Base-by-base conservation (phyloP, 2,888 invertebrate genomes). In the Trichogramma evanescens region DNA sequence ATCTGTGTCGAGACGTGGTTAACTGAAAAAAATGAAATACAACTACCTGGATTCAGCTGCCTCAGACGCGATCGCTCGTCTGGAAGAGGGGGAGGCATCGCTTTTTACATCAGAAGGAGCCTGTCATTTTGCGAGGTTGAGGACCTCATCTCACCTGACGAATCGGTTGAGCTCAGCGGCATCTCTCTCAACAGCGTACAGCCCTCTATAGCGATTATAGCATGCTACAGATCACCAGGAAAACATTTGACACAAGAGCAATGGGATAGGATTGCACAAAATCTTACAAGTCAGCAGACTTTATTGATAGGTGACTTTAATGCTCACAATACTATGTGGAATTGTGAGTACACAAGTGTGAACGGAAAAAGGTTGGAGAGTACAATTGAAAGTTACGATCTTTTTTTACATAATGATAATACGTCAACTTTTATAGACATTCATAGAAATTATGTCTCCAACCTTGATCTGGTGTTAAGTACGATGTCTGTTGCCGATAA, bases 1-100 rank as follows among this genome's bases (percentile, higher is more conserved):
- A 13, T 13, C 2, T 13, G 13, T 13, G 13, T 13, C 13, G 13
- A 13, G 13, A 13, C 13, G 2, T 13, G 13, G 13, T 13, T 13
- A 13, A 13, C 13, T 13, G 13, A 13, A 13, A 13, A 13, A 13
- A 2, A 13, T 13, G 13, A 13, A 13, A 13, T 13, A 13, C 13
- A 13, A 13, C 13, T 13, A 13, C 13, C 13, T 13, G 13, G 13
- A 13, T 13, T 13, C 13, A 13, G 13, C 13, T 13, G 13, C 2
- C 13, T 13, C 13, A 13, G 13, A 13, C 13, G 13, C 13, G 13
- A 13, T 13, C 13, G 13, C 2, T 13, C 13, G 13, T 13, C 13
- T 2, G 13, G 13, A 50, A 54, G 54, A 55, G 55, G 58, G 5
- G 62, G 62, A 38, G 62, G 58, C 39, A 62, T 56, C 5, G 40